Evolutionary conservation across 1,140 invertebrate species (phyloP), one percentile per base, ranked within the genome.

Genomic region (Physella acuta): DNA sequence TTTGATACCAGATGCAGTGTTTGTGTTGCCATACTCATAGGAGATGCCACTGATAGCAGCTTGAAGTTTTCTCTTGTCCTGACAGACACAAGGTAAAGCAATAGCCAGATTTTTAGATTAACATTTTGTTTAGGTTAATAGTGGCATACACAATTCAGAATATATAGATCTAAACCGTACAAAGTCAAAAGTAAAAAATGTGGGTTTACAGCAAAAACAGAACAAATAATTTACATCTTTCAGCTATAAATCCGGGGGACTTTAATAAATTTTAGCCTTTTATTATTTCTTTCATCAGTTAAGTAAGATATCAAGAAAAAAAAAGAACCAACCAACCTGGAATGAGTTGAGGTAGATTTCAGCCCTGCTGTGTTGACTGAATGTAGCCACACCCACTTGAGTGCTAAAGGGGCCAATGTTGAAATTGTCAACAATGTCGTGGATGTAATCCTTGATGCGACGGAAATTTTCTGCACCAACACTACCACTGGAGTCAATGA

Each of bases 401-500:
- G 78, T 77, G 8, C 69, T 49, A 5, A 74, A 70, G 39, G 60
- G 59, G 1, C 79, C 81, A 34, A 84, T 77, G 31, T 78, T 74
- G 5, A 82, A 53, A 24, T 79, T 71, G 30, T 78, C 76, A 1
- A 81, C 73, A 26, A 81, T 62, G 51, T 73, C 52, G 51, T 75
- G 66, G 11, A 78, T 64, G 59, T 77, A 82, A 1, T 77, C 61
- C 66, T 82, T 80, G 24, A 82, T 71, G 26, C 71, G 62, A 8
- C 74, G 68, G 73, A 80, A 80, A 61, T 77, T 77, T 17, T 75
- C 71, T 28, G 72, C 72, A 2, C 78, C 78, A 36, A 82, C 78
- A 73, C 79, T 82, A 64, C 81, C 79, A 58, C 78, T 80, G 8
- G 79, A 76, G 66, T 82, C 81, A 28, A 82, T 62, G 1, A 82